These are phyloP conservation scores for Subacronicta megacephala DNA, from an alignment of 2,888 invertebrate genomes.

Conservation along the genomic window DNA sequence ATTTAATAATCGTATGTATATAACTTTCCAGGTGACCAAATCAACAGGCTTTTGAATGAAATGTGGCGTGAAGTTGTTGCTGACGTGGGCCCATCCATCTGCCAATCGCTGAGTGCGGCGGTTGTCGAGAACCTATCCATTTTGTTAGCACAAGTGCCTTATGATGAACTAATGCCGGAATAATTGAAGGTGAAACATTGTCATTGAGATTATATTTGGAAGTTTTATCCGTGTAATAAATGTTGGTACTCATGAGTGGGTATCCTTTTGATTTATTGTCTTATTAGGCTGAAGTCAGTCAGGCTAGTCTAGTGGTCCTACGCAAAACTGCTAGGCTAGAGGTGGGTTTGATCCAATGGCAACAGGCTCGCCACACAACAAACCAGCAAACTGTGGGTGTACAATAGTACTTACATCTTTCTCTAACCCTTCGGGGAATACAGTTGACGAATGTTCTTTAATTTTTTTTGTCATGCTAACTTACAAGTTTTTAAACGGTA, in stretches of 20 bases:
- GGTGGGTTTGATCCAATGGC: no score
- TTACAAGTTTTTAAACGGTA: no score
- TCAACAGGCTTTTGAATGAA: constrained; percentile 77
- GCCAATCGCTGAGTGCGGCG: constrained; percentile 67
- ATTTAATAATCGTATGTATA: neutral
- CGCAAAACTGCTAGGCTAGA: no score
- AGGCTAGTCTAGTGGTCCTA: no score
- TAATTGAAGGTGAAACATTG: constrained; percentile 20
- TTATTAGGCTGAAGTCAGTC: no score
- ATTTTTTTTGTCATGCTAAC: no score
- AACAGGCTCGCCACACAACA: no score
- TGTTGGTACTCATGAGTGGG: neutral
- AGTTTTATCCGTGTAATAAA: constrained; percentile 17
- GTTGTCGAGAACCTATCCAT: constrained; percentile 73
- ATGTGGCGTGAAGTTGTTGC: constrained; percentile 75
- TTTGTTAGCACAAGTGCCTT: constrained; percentile 75
- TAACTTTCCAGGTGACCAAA: constrained; percentile 72
- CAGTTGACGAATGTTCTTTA: no score
- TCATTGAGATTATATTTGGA: neutral
- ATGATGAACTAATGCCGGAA: constrained; percentile 75
- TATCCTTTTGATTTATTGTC: no score
- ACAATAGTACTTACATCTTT: no score
- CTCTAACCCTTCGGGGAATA: no score
- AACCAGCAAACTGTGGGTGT: no score
- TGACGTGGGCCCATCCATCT: constrained; percentile 76